Percentiles rank a stretch among this genome's conserved stretches.
Evolutionary conservation across 2,113 vertebrate genomes (phyloP).

Genomic region (Oncorhynchus keta): DNA sequence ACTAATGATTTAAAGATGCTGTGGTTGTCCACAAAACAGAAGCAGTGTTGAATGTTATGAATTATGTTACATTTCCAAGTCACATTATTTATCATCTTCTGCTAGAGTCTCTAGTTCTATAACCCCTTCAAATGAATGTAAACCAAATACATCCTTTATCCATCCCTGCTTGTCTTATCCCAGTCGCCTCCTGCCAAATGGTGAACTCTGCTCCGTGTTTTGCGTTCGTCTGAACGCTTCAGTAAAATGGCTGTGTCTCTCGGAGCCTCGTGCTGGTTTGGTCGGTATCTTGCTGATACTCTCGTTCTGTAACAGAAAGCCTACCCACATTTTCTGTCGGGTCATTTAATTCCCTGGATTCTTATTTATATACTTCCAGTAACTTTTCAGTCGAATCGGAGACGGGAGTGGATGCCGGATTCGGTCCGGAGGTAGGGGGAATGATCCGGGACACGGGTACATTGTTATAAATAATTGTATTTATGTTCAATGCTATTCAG

Average conservation of each 20-base stretch:
- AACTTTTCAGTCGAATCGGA: conserved; percentile 70
- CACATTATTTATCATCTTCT: not conserved
- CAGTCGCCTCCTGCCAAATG: not conserved
- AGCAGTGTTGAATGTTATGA: not conserved
- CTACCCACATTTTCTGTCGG: conserved; percentile 66
- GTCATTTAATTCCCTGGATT: conserved; percentile 67
- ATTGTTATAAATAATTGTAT: conserved; percentile 71
- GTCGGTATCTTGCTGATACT: conserved; percentile 79
- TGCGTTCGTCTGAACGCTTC: conserved; percentile 76
- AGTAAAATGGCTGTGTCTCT: conserved; percentile 96
- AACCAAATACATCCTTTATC: not conserved
- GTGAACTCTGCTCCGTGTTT: conserved; percentile 71
- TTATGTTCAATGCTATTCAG: conserved; percentile 73
- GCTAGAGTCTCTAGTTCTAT: not conserved
- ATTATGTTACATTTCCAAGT: not conserved
- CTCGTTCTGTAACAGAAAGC: conserved; percentile 77
- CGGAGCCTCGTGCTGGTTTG: conserved; percentile 93
- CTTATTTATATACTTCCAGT: conserved; percentile 66
- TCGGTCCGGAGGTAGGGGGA: conserved; percentile 84
- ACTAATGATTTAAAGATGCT: not conserved
- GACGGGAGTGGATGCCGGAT: conserved; percentile 77
- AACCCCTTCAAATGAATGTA: not conserved
- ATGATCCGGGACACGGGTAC: conserved; percentile 81
- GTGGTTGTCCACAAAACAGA: not conserved
- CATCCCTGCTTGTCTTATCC: too few relatives aligned